Conservation (phyloP, 2,888 invertebrate species). For the Plagodis pulveraria region DNA sequence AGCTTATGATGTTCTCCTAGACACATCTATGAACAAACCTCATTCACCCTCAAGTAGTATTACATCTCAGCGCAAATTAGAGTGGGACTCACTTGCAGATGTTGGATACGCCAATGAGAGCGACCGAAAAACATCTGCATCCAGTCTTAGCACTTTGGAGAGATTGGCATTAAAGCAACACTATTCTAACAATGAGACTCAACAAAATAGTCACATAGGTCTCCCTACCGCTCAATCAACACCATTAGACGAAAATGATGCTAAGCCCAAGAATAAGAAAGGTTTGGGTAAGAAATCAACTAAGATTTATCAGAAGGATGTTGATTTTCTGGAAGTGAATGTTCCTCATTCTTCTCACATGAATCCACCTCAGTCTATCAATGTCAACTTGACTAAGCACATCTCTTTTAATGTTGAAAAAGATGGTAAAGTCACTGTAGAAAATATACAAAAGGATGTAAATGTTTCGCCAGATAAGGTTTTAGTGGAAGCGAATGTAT, state of each 20-base stretch:
- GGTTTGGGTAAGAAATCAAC: slow-evolving; percentile 61
- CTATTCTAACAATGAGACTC: slow-evolving; percentile 71
- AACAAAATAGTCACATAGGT: slow-evolving; percentile 62
- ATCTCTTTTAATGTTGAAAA: slow-evolving; percentile 78
- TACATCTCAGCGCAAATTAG: slow-evolving; percentile 89
- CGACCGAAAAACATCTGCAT: slow-evolving; percentile 77
- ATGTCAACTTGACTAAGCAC: slow-evolving; percentile 76
- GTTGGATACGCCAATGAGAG: slow-evolving; percentile 90
- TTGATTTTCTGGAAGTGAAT: slow-evolving; percentile 70
- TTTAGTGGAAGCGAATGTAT: slow-evolving; percentile 43
- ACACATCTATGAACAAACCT: slow-evolving; percentile 70
- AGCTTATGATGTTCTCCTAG: slow-evolving; percentile 70
- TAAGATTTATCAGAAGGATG: slow-evolving; percentile 70
- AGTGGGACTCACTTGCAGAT: slow-evolving; percentile 95
- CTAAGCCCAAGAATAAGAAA: slow-evolving; percentile 61
- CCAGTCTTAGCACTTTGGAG: slow-evolving; percentile 86
- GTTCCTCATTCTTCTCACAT: slow-evolving; percentile 56
- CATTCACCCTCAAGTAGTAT: slow-evolving; percentile 90
- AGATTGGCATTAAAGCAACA: slow-evolving; percentile 84
- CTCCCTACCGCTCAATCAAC: slow-evolving; percentile 83
- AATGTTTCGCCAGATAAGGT: slow-evolving; percentile 61
- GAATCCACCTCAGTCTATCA: slow-evolving; percentile 61
- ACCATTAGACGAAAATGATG: slow-evolving; percentile 66
- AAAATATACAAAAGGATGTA: slow-evolving; percentile 58
- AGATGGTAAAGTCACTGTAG: slow-evolving; percentile 64